These are phyloP conservation scores for Thelaira solivaga DNA, from an alignment of 2,888 invertebrate species.

Conservation along the genomic window DNA sequence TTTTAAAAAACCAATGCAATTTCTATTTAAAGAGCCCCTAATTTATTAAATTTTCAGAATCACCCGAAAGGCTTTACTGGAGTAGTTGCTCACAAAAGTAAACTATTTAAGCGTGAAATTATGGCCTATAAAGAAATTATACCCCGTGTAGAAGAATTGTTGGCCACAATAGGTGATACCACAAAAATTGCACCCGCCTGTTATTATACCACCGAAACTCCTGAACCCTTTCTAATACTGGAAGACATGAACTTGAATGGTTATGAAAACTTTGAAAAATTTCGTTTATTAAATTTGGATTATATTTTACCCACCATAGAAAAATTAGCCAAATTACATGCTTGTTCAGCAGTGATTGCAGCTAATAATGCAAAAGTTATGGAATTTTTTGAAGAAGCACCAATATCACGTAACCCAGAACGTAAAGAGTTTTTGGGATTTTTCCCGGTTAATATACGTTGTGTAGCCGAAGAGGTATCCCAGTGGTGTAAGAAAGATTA, in stretches of 20 bases:
- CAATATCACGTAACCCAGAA: constrained; percentile 75
- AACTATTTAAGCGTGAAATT: constrained; percentile 75
- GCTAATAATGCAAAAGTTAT: constrained; percentile 70
- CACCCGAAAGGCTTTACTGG: constrained; percentile 75
- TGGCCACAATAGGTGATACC: constrained; percentile 72
- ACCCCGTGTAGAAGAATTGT: constrained; percentile 71
- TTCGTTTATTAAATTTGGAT: constrained; percentile 79
- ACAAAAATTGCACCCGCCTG: constrained; percentile 75
- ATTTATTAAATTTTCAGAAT: constrained; percentile 63
- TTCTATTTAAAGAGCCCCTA: no score
- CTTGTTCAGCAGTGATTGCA: constrained; percentile 77
- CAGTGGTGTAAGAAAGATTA: constrained; percentile 76
- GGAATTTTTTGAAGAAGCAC: constrained; percentile 73
- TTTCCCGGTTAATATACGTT: constrained; percentile 74
- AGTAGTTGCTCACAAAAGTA: constrained; percentile 74
- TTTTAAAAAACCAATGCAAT: no score
- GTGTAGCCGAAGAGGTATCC: constrained; percentile 73
- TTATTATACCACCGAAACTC: constrained; percentile 74
- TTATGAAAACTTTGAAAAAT: constrained; percentile 79
- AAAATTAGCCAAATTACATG: constrained; percentile 80
- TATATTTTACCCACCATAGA: constrained; percentile 78
- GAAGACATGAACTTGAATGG: constrained; percentile 79
- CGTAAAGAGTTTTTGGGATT: constrained; percentile 74
- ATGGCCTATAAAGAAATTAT: constrained; percentile 73
- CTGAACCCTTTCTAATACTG: constrained; percentile 77